phyloP scores from a whole-genome alignment of 2,888 invertebrate genomes.

The Chrysina gloriosa region DNA sequence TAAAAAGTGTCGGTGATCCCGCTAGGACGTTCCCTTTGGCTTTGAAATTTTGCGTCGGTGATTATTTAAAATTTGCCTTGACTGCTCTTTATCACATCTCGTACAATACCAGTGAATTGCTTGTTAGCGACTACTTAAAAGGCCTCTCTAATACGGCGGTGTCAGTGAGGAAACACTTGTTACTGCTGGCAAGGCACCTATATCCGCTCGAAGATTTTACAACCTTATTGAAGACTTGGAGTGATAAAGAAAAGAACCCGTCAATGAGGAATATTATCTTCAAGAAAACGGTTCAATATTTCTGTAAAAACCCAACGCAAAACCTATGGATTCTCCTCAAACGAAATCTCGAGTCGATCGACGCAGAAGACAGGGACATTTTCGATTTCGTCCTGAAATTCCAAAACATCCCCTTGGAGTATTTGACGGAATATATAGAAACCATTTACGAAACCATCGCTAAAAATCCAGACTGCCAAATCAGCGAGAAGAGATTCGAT shows the following conservation, averaged over 20 bases:
- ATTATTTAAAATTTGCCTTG: slow-evolving; percentile 34
- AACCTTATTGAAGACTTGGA: slow-evolving; percentile 13
- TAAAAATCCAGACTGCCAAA: neutral
- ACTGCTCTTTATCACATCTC: slow-evolving; percentile 2
- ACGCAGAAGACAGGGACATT: slow-evolving; percentile 8
- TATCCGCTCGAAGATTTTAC: slow-evolving; percentile 2
- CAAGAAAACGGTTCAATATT: slow-evolving; percentile 20
- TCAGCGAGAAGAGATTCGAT: neutral
- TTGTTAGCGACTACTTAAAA: neutral
- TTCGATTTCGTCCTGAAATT: slow-evolving; percentile 24
- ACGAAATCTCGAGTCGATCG: slow-evolving; percentile 13
- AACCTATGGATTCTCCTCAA: slow-evolving; percentile 9
- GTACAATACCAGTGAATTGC: slow-evolving; percentile 10
- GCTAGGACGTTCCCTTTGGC: slow-evolving; percentile 2
- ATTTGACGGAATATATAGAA: slow-evolving; percentile 24
- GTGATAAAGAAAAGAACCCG: slow-evolving; percentile 19
- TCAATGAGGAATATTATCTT: slow-evolving; percentile 27
- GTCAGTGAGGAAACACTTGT: slow-evolving; percentile 13
- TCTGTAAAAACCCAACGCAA: slow-evolving; percentile 3
- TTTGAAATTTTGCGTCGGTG: slow-evolving; percentile 25
- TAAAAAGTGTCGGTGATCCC: neutral
- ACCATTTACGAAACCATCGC: slow-evolving; percentile 4
- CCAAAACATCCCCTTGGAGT: slow-evolving; percentile 2
- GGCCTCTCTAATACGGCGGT: slow-evolving; percentile 4
- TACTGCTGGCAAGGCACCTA: slow-evolving; percentile 14